Evolutionary conservation across 2,797 vertebrate species (phyloP), one percentile per base, ranked within the genome.

Genomic region (Cottoperca gobio): DNA sequence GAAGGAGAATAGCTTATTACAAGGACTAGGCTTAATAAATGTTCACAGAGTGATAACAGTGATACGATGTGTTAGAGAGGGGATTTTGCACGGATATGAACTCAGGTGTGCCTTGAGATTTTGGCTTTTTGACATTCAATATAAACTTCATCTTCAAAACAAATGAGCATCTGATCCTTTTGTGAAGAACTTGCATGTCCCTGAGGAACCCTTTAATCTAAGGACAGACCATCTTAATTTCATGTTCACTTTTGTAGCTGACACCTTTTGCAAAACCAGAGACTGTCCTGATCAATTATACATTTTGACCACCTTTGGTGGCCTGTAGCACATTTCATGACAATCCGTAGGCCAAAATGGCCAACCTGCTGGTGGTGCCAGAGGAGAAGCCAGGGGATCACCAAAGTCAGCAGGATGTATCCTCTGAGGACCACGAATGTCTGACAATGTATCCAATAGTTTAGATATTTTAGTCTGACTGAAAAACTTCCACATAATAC

Each of bases 401-500:
- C n/a, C 8, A 28, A 64, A 48, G 23, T 5, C 24, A 45, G 46
- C 6, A 35, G 31, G 21, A 42, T 33, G 60, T 33, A 39, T 64
- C 40, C 33, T 33, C 11, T 50, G 35, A 58, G 43, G 52, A 65
- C 13, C 23, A 49, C 14, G 2, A 48, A 28, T 40, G 9, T 49
- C 33, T 46, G 19, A 60, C 6, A 45, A 14, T 46, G n/a, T 19
- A 53, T 53, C 28, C n/a, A 35, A 26, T 2, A n/a, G 14, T 16
- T 28, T 11, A 28, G 9, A 52, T 21, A 21, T 59, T 40, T 48
- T 8, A 42, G 19, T 50, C 37, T 52, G 13, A 8, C 67, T 40
- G n/a, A 57, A 54, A 77, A 55, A 58, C 33, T 42, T 66, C 13
- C 12, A 48, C 9, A 65, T 52, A 53, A 73, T 61, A 68, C 76